Evolutionary conservation across 2,888 invertebrate genomes (phyloP).

Genomic region (Parelbella ahira): DNA sequence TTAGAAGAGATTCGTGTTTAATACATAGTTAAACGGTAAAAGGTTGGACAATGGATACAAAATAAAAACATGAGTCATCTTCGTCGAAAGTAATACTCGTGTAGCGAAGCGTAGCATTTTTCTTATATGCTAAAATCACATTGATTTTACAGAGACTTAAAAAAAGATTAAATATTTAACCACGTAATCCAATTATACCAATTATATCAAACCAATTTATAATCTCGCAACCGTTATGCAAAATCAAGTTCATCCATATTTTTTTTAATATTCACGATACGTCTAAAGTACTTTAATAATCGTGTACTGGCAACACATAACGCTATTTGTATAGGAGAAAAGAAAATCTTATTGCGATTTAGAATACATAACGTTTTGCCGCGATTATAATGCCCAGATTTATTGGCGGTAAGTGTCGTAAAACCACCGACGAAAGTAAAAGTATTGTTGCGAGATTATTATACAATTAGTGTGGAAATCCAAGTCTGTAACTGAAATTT

Average conservation of each 20-base stretch:
- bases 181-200: conserved; percentile 21
- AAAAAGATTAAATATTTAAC: conserved; percentile 18
- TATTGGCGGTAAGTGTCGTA: conserved; percentile 37
- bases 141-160: conserved; percentile 6
- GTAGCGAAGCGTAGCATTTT: no score
- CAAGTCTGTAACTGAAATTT: conserved; percentile 25
- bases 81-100: no score
- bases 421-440: conserved; percentile 44
- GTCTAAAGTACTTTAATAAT: conserved; percentile 15
- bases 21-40: no score
- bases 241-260: conserved; percentile 15
- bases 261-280: conserved; percentile 20
- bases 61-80: no score
- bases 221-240: conserved; percentile 14
- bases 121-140: not conserved
- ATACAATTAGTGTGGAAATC: conserved; percentile 53
- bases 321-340: not conserved
- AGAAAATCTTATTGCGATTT: conserved; percentile 5
- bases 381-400: no score
- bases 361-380: conserved; percentile 28
- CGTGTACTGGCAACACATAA: conserved; percentile 7
- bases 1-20: no score
- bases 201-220: conserved; percentile 19
- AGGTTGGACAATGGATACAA: no score
- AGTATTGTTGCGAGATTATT: conserved; percentile 43